These are phyloP conservation scores for Spilosoma lubricipeda DNA, from an alignment of 2,888 invertebrate genomes.

Conservation along the genomic window DNA sequence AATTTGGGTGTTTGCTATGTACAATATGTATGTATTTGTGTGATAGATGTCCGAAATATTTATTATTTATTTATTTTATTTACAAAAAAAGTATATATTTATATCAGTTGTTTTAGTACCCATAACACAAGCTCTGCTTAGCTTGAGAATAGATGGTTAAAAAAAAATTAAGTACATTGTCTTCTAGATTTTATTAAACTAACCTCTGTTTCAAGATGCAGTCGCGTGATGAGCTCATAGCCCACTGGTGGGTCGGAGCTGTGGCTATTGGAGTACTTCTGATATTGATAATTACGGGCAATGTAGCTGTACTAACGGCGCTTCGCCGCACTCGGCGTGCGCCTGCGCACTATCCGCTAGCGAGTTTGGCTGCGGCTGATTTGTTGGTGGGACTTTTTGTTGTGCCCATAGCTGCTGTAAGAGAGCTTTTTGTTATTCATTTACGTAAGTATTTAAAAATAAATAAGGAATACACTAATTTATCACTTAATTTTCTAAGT, in stretches of 20 bases:
- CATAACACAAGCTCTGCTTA: too few relatives aligned
- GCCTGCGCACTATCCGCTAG: constrained; percentile 89
- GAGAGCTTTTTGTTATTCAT: constrained; percentile 85
- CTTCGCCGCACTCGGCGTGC: constrained; percentile 64
- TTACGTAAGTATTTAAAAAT: constrained; percentile 64
- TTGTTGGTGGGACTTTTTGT: constrained; percentile 86
- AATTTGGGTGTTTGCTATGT: too few relatives aligned
- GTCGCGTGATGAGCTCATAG: constrained; percentile 60
- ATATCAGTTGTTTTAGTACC: too few relatives aligned
- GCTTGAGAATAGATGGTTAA: too few relatives aligned
- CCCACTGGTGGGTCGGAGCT: constrained; percentile 57
- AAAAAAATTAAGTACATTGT: too few relatives aligned
- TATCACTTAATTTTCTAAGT: too few relatives aligned
- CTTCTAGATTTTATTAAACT: too few relatives aligned
- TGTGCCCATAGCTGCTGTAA: constrained; percentile 84
- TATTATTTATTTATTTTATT: too few relatives aligned
- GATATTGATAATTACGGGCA: constrained; percentile 66
- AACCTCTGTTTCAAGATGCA: constrained; percentile 23
- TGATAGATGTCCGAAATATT: too few relatives aligned
- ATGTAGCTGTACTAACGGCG: constrained; percentile 69
- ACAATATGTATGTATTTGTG: too few relatives aligned
- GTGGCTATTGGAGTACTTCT: constrained; percentile 61
- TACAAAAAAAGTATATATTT: too few relatives aligned
- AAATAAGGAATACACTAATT: too few relatives aligned
- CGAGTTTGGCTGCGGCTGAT: constrained; percentile 89